Evolutionary conservation across 2,888 invertebrate genomes (phyloP), one percentile per base, ranked within the genome.

Genomic region (Drosophila anomelani): DNA sequence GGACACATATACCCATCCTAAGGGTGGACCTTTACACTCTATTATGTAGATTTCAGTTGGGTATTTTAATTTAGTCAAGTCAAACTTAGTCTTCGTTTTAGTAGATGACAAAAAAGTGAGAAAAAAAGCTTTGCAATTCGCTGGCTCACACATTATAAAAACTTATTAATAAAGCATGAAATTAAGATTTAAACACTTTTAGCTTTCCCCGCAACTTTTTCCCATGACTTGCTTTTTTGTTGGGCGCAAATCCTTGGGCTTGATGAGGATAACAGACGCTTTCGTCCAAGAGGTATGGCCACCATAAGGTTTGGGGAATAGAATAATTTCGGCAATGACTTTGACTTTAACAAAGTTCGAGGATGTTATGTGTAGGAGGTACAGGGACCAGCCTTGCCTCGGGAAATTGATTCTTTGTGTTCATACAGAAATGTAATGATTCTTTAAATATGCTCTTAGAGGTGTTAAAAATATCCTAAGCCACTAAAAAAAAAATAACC

Each of bases 21-120:
- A 5, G 64, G 61, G 43, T 61, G 64, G 34, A 61, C 64, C 61
- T 38, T n/a, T 8, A 13, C 32, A 4, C 39, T n/a, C 1, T 39
- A 10, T 32, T 10, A 34, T 4, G 4, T 12, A 34, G 12, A 34
- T 12, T 34, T 34, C 4, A 12, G 12, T 34, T 4, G 10, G 34
- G 34, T 12, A 34, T 12, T 34, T 34, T 15, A 38, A 8, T 38
- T 38, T 38, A n/a, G n/a, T 6, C n/a, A 26, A 26, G 10, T 26
- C 15, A 46, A 29, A 29, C 26, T 9, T n/a, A n/a, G 3, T 26
- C 4, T 26, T 26, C 0, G 4, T 29, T 15, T 47, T n/a, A n/a
- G 4, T n/a, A n/a, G 29, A 29, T 17, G 17, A 32, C 4, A 12
- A 6, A 32, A 1, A 17, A 29, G 5, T 10, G 13, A 8, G 15